Evolutionary conservation across 2,797 vertebrate genomes (phyloP), one percentile per base, ranked within the genome.

Genomic region (Amblyopsis hoosieri): DNA sequence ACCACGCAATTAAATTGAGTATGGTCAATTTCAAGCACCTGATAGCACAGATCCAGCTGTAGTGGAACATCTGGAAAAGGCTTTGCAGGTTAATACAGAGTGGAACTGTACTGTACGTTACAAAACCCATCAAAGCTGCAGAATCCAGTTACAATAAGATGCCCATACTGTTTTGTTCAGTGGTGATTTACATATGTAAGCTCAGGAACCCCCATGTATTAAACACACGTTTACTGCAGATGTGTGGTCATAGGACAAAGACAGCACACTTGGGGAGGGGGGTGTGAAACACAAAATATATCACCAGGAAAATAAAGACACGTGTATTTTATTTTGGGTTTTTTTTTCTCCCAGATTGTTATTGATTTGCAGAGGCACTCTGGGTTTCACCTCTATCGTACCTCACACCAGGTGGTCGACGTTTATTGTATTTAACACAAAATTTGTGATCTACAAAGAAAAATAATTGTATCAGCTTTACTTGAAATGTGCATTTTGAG

Each of bases 21-120:
- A 72, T 82, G 86, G 87, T 86, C 80, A 85, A 83, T 91, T 82
- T 84, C 79, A 89, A 74, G 80, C 80, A 86, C 87, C 76, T 87
- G 85, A 85, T 72, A 75, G 80, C 69, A 54, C 46, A 70, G 68
- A 81, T 78, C 75, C 88, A 91, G 89, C 84, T 92, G 90, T 47
- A 57, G 57, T 60, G 67, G 62, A 90, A 86, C 87, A 91, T 90
- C 90, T 92, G 90, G 77, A 65, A 57, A 63, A 75, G 54, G 49
- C 58, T 57, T 74, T 2, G 19, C 52, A 60, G 62, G 66, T 70
- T 29, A 45, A 56, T 29, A 46, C 57, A 10, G 51, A 49, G 57
- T 45, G 45, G 52, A 63, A 62, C 5, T 29, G 17, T 12, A 12
- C 75, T 29, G 23, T 29, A 29, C 23, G 3, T 29, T 29, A 62